Evolutionary conservation across 2,797 vertebrate species (phyloP).

Genomic region (Natrix natrix): DNA sequence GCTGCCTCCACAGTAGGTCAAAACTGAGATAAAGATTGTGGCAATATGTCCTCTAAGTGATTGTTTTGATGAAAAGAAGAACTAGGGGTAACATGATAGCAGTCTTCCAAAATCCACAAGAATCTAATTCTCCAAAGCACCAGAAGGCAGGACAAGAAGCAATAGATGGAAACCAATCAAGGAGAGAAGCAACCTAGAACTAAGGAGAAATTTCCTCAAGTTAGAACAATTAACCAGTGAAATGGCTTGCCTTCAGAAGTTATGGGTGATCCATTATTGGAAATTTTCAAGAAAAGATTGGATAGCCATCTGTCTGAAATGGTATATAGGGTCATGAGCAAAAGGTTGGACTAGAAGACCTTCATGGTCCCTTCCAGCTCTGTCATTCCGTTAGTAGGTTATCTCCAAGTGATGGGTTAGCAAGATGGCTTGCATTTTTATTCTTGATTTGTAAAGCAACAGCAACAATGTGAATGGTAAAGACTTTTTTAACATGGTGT

Average conservation of each 20-base stretch:
- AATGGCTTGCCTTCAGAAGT: neutral
- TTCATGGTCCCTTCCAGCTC: neutral
- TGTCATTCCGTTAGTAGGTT: neutral
- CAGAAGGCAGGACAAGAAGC: neutral
- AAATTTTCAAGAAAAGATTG: neutral
- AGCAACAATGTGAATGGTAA: neutral
- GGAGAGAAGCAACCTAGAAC: neutral
- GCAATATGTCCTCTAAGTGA: neutral
- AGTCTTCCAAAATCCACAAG: neutral
- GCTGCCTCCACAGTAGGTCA: neutral
- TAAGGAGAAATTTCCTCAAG: neutral
- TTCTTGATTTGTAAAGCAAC: neutral
- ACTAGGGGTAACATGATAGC: neutral
- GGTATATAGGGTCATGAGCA: neutral
- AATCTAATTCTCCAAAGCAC: neutral
- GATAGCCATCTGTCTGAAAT: neutral
- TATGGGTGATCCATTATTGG: neutral
- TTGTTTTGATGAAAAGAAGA: neutral
- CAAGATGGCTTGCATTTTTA: neutral
- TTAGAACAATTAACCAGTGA: neutral
- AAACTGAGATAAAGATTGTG: neutral
- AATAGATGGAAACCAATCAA: neutral
- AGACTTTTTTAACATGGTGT: neutral
- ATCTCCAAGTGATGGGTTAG: neutral
- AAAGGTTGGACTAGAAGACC: neutral